phyloP scores from a whole-genome alignment of 2,888 invertebrate genomes.

The Orthosia gracilis region DNA sequence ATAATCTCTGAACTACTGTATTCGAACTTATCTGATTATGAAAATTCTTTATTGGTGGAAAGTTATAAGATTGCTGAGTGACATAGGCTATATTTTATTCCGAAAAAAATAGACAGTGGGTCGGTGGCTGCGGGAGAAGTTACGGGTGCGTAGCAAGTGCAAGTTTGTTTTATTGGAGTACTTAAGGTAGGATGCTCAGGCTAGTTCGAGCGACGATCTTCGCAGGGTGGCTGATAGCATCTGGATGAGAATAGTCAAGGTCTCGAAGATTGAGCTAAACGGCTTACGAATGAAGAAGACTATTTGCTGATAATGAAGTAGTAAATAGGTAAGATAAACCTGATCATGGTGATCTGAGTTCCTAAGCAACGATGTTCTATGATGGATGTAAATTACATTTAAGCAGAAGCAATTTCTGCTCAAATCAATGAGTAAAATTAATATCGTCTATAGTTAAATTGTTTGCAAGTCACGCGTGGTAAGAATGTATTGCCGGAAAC shows the following conservation, averaged over 20 bases:
- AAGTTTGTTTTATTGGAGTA: too few species aligned
- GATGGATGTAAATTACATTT: too few species aligned
- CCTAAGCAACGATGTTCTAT: background rate
- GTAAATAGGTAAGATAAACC: background rate
- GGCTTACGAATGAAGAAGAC: background rate
- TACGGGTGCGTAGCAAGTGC: too few species aligned
- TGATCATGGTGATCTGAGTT: background rate
- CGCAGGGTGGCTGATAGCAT: background rate
- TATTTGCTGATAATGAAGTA: background rate
- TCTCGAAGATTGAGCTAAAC: background rate
- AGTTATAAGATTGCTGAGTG: too few species aligned
- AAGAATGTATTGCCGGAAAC: background rate
- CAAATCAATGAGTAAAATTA: background rate
- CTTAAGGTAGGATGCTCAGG: background rate
- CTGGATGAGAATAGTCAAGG: background rate
- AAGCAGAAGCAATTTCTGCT: background rate
- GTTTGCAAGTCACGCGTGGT: background rate
- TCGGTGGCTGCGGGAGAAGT: too few species aligned
- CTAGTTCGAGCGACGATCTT: background rate
- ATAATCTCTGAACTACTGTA: too few species aligned
- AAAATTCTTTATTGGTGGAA: too few species aligned
- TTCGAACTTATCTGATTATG: too few species aligned
- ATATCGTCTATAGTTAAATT: slow-evolving; percentile 2
- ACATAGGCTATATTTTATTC: too few species aligned
- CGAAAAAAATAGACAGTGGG: too few species aligned